Base-by-base conservation (phyloP, 2,888 invertebrate species). In the Idaea aversata region DNA sequence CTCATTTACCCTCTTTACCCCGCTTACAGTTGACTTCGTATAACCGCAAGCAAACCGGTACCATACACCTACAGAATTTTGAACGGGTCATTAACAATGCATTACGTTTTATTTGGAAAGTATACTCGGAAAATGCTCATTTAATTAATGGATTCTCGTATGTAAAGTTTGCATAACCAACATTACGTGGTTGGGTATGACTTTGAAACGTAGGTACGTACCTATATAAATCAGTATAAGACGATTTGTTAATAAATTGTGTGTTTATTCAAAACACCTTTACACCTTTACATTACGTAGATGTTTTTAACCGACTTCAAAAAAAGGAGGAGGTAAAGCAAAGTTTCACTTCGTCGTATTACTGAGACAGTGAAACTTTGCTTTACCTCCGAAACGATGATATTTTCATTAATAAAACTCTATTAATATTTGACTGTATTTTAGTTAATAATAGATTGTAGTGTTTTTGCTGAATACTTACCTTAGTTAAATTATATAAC, bases 41-140 rank as follows among this genome's bases (percentile, higher is more conserved):
- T 79, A 83, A 88, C 86, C 88, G 77, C 87, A 86, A 78, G 75
- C 79, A 78, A 76, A 74, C 78, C 75, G 75, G 78, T 74, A 77
- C 25, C 61, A 35, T 61, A 65, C 84, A 85, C 84, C 85, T 86
- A 84, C 83, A 82, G 82, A 83, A 82, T 80, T 83, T 86, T 83
- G 68, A 80, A 84, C 85, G 85, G 86, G 81, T 88, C 88, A 89
- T 90, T 90, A 89, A 86, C 84, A 82, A 84, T 85, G 79, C 77
- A 80, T 80, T 83, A 78, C 81, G 81, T 83, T 84, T 84, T 84
- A 84, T 83, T 83, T 80, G 77, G 67, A 72, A 80, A 80, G 77
- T 76, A 25, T 25, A 16, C 59, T 59, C 25, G 16, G 16, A 73
- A 73, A 77, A 75, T 75, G 76, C 72, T 81, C 76, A 77, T 80